Base-by-base conservation (phyloP, 2,888 invertebrate species). In the Machimus atricapillus region DNA sequence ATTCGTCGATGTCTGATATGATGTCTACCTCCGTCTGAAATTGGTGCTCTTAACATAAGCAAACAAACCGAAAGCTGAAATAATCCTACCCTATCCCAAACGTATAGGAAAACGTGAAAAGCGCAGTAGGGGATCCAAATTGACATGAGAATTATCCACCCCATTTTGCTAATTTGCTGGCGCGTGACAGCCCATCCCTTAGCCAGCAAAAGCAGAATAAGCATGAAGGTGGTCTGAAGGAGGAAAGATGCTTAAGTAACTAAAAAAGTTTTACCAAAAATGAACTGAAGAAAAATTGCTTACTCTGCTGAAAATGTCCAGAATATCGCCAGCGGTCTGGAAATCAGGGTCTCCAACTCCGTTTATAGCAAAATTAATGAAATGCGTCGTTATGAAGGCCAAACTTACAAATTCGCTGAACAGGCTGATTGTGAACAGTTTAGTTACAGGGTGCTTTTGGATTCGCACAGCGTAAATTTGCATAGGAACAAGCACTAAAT, bases 181-280 rank as follows among this genome's bases (percentile, higher is more conserved):
- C 97, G 94, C 12, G 98, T 98, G 43, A 99, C 97, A 6, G 98
- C 98, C 98, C 98, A 98, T 79, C 99, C 99, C 94, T 99, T 98
- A 58, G 98, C 98, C 89, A 99, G 93, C 87, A 99, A 93, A 86
- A 99, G 94, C 73, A 99, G 94, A 87, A 99, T 94, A 89, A 99
- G 93, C 97, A 99, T 98, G 91, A 99, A 98, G 7, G 98, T 94
- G 78, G 98, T 97, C 97, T 98, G 94, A 12, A 94, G 93, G 87
- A 43, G 27, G 9, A 8, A 66, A 66, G 27, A 66, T 12, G 12
- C 14, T 52, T 66, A 66, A 19, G n/a, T 66, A 27, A 19, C n/a
- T 23, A 23, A 27, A 58, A 8, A 46, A 46, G 16, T 16, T 52
- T 6, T 14, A 52, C 5, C 6, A n/a, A 52, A 52, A n/a, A n/a